Percentiles rank a stretch among this genome's conserved stretches.
Evolutionary conservation across 2,797 vertebrate genomes (phyloP).

Genomic region (Mormyrops attenuatus): DNA sequence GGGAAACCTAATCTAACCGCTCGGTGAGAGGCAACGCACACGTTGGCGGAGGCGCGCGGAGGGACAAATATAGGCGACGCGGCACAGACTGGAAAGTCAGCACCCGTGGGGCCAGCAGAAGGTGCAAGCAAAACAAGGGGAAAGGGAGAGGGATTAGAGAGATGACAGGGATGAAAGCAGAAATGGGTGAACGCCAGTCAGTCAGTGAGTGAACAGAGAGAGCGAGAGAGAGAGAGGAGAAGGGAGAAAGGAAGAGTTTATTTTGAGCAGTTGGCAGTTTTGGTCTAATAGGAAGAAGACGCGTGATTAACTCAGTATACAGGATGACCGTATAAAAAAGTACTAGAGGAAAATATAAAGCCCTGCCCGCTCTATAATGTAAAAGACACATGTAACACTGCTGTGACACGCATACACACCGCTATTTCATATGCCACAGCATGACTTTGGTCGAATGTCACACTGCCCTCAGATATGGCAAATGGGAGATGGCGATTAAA

Average conservation of each 20-base stretch:
- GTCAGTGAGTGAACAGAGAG: not conserved
- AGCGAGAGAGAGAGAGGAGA: not conserved
- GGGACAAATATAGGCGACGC: conserved; percentile 1
- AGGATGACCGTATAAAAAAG: conserved; percentile 9
- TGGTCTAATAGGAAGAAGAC: conserved; percentile 15
- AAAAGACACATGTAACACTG: not conserved
- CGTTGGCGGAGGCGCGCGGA: too few species aligned
- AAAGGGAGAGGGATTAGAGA: conserved; percentile 12
- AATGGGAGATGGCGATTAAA: not conserved
- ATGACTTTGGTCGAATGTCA: not conserved
- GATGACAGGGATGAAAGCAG: conserved; percentile 3
- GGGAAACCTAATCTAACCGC: not conserved
- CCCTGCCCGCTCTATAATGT: not conserved
- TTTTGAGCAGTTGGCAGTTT: conserved; percentile 27
- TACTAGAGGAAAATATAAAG: not conserved
- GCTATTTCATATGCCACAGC: not conserved
- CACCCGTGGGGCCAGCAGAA: not conserved
- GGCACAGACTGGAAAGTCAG: not conserved
- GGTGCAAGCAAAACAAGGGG: not conserved
- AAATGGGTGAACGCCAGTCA: not conserved
- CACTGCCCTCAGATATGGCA: not conserved
- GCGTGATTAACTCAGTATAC: not conserved
- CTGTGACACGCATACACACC: not conserved
- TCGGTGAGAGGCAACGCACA: not conserved
- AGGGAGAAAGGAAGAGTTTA: conserved; percentile 9